phyloP scores from a whole-genome alignment of 2,888 invertebrate species.

The Oligia fasciuncula region DNA sequence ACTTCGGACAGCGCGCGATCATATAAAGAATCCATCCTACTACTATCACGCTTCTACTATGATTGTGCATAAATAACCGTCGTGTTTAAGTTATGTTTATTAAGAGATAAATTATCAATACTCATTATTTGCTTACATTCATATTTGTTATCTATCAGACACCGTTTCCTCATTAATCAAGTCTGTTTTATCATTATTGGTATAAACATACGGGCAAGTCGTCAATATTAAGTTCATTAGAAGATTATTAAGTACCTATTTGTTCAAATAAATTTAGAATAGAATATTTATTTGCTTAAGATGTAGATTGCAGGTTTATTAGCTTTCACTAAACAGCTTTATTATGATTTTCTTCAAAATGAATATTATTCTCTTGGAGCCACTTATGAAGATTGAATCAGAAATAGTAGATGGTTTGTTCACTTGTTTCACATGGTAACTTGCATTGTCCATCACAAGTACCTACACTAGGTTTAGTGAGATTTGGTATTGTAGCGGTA shows the following conservation, averaged over 20 bases:
- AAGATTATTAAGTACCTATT: constrained; percentile 9
- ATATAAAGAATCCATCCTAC: constrained; percentile 75
- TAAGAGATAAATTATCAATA: constrained; percentile 44
- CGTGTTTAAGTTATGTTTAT: constrained; percentile 20
- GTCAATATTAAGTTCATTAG: constrained; percentile 7
- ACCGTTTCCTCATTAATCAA: constrained; percentile 40
- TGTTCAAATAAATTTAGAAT: background rate
- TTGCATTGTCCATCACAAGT: constrained; percentile 29
- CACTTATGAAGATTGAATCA: constrained; percentile 18
- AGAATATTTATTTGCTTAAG: background rate
- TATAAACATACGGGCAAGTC: constrained; percentile 1
- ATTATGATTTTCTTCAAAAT: constrained; percentile 19
- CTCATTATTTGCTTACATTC: constrained; percentile 24
- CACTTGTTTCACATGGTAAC: constrained; percentile 33
- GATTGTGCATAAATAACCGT: constrained; percentile 21
- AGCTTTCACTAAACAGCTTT: background rate
- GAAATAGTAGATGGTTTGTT: constrained; percentile 29
- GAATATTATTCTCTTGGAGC: constrained; percentile 38
- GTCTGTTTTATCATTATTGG: constrained; percentile 47
- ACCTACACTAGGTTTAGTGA: constrained; percentile 38
- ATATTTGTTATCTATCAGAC: constrained; percentile 49
- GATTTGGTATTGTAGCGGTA: constrained; percentile 15
- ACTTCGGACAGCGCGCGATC: constrained; percentile 77
- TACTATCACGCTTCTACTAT: constrained; percentile 7
- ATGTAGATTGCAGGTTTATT: too few relatives aligned